A percentile compares a stretch with the other conserved stretches of the same genome.
Evolutionary conservation across 2,797 vertebrate species (phyloP).

Genomic region (Falco novaeseelandiae): DNA sequence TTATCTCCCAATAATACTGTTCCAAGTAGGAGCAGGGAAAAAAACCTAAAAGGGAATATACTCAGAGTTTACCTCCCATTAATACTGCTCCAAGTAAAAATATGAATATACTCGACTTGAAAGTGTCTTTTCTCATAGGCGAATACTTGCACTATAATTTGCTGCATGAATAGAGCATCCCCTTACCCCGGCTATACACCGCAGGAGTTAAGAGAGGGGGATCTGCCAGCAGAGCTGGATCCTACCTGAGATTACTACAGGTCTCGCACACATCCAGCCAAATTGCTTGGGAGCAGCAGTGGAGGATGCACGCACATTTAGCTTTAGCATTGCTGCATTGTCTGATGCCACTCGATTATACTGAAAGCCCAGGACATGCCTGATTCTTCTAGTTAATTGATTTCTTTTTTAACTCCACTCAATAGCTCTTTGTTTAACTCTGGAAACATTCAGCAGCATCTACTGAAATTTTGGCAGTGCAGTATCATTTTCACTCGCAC

Average conservation of each 20-base stretch:
- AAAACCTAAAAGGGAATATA: neutral
- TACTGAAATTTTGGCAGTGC: neutral
- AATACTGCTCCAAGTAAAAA: neutral
- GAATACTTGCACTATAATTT: neutral
- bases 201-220: neutral
- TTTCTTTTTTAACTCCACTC: neutral
- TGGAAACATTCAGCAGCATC: conserved; percentile 37
- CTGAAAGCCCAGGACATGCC: neutral
- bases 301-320: fast-evolving
- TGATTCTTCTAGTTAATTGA: neutral
- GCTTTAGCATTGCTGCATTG: fast-evolving
- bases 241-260: neutral
- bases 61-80: neutral
- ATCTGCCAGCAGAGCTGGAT: neutral
- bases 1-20: neutral
- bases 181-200: neutral
- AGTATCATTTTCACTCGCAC: neutral
- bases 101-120: fast-evolving
- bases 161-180: fast-evolving
- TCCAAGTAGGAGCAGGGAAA: neutral
- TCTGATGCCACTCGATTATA: fast-evolving
- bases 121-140: neutral
- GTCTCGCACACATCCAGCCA: fast-evolving
- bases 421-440: conserved; percentile 36
- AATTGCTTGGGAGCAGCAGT: neutral